phyloP scores from a whole-genome alignment of 2,113 vertebrate genomes.

The Zosterops borbonicus region DNA sequence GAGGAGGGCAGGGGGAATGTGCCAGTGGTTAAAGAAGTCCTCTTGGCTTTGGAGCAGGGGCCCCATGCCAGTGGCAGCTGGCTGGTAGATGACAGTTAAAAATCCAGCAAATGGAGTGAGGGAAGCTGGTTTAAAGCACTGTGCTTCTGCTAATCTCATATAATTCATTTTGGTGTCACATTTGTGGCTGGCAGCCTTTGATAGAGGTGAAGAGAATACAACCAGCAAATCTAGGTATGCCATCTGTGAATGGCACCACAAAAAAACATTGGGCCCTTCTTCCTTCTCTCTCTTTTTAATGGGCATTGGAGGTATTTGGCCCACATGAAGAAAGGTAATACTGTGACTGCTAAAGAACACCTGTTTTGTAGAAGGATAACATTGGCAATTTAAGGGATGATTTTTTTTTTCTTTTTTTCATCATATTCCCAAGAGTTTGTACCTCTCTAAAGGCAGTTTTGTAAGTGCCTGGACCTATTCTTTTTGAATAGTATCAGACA shows the following conservation, averaged over 20 bases:
- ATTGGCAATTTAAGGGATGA: not conserved
- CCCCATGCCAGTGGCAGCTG: conserved; percentile 27
- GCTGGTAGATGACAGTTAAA: conserved; percentile 11
- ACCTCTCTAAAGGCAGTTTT: not conserved
- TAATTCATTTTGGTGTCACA: not conserved
- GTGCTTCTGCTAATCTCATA: not conserved
- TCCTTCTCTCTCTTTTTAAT: not conserved
- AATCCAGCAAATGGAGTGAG: conserved; percentile 25
- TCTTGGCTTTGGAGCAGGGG: not conserved
- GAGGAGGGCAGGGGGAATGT: not conserved
- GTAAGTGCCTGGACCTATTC: not conserved
- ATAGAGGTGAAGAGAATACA: not conserved
- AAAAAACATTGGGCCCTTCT: not conserved
- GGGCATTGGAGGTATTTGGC: not conserved
- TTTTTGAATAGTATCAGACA: not conserved
- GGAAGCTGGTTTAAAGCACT: conserved; percentile 14
- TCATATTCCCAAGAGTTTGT: not conserved
- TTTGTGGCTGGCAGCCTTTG: not conserved
- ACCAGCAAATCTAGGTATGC: not conserved
- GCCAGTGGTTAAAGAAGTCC: not conserved
- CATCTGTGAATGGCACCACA: not conserved
- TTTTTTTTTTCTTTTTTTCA: rapidly evolving
- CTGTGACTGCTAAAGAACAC: not conserved
- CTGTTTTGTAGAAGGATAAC: not conserved
- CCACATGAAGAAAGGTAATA: not conserved